phyloP scores from a whole-genome alignment of 1,140 invertebrate genomes.

The Saccostrea echinata region DNA sequence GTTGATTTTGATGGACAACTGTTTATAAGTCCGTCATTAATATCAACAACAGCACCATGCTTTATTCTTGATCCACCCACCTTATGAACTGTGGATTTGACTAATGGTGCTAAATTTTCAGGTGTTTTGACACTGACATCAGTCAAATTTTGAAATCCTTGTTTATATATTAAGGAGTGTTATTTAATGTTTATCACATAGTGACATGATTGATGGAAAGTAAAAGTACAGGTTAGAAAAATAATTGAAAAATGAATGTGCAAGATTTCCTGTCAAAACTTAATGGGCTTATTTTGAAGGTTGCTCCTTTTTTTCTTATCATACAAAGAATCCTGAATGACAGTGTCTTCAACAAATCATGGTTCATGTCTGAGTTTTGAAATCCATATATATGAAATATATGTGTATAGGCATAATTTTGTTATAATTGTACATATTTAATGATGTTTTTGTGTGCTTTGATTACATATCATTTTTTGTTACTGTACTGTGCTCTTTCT shows the following conservation, averaged over 20 bases:
- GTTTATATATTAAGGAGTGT: constrained; percentile 11
- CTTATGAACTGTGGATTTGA: neutral
- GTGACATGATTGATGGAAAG: neutral
- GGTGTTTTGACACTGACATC: neutral
- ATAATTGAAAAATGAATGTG: neutral
- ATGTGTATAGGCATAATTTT: neutral
- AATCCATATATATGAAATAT: neutral
- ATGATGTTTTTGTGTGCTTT: constrained; percentile 24
- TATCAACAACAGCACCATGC: neutral
- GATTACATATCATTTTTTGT: constrained; percentile 11
- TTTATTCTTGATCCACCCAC: neutral
- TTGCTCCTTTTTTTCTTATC: neutral
- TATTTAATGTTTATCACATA: neutral
- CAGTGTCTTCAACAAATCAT: neutral
- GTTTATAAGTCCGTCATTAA: neutral
- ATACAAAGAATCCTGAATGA: neutral
- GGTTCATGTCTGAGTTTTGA: neutral
- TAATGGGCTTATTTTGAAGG: neutral
- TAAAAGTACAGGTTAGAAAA: neutral
- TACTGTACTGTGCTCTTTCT: constrained; percentile 17
- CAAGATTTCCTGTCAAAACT: constrained; percentile 10
- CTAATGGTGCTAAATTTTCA: neutral
- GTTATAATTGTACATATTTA: constrained; percentile 11
- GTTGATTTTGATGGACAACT: neutral
- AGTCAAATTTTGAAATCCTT: constrained; percentile 8